Conservation (phyloP, 1,140 invertebrate genomes). For the Diabrotica undecimpunctata region DNA sequence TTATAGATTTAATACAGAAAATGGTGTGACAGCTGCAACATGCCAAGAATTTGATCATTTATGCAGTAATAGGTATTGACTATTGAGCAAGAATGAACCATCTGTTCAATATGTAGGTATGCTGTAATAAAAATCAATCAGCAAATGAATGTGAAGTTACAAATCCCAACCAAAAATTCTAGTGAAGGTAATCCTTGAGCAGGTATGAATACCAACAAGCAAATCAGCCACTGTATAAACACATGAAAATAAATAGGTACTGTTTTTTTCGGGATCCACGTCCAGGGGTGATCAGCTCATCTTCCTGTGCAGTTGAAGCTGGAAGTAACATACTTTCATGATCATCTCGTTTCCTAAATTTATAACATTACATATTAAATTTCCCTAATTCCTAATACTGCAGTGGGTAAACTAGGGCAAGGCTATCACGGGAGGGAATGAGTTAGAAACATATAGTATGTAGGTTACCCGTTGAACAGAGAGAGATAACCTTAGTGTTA, state of each 20-base stretch:
- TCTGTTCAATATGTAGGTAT: slow-evolving; percentile 4
- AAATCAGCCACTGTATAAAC: slow-evolving; percentile 44
- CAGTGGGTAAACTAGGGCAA: slow-evolving; percentile 42
- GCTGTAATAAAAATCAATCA: slow-evolving; percentile 4
- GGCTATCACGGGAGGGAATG: slow-evolving; percentile 38
- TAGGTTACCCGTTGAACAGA: slow-evolving; percentile 38
- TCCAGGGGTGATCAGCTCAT: slow-evolving; percentile 30
- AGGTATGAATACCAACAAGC: slow-evolving; percentile 43
- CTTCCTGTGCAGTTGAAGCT: slow-evolving; percentile 36
- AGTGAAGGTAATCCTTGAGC: slow-evolving; percentile 45
- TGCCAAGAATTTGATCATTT: too few species aligned
- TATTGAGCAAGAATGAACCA: background rate
- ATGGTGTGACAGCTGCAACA: too few species aligned
- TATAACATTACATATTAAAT: slow-evolving; percentile 32
- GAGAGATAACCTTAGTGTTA: slow-evolving; percentile 39
- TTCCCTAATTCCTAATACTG: slow-evolving; percentile 36
- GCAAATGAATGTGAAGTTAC: slow-evolving; percentile 34
- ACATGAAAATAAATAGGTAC: slow-evolving; percentile 43
- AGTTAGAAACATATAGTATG: slow-evolving; percentile 28
- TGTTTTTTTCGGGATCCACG: slow-evolving; percentile 38
- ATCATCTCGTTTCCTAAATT: slow-evolving; percentile 41
- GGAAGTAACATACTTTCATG: slow-evolving; percentile 40
- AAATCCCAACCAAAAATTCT: slow-evolving; percentile 43
- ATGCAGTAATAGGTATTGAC: background rate
- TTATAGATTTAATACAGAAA: too few species aligned